Percentiles rank a stretch among this genome's conserved stretches.
Evolutionary conservation across 35 echinoderm and acorn worm genomes (phyloP).

Genomic region (Apostichopus californicus): DNA sequence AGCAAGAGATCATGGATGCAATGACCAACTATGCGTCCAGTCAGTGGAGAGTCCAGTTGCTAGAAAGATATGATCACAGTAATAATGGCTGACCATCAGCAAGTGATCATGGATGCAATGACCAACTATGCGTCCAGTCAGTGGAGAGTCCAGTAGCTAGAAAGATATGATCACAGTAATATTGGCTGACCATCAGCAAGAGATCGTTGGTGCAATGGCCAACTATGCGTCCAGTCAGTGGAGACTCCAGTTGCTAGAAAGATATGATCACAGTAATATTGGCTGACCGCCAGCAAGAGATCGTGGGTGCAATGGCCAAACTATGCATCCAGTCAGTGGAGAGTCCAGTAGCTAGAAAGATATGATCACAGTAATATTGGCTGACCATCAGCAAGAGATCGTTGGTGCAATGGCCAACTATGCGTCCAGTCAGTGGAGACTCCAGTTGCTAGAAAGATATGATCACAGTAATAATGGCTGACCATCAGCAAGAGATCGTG

Average conservation of each 20-base stretch:
- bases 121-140: background rate
- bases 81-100: conserved; percentile 2
- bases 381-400: conserved; percentile 8
- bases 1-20: conserved; percentile 15
- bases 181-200: conserved; percentile 1
- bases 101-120: conserved; percentile 29
- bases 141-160: conserved; percentile 10
- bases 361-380: background rate
- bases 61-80: too few relatives aligned
- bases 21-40: conserved; percentile 6
- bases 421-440: background rate
- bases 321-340: background rate
- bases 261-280: background rate
- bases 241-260: background rate
- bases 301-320: conserved; percentile 34
- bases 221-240: background rate
- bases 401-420: conserved; percentile 15
- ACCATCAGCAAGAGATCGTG: background rate
- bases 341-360: conserved; percentile 9
- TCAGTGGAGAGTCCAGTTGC: conserved; percentile 10
- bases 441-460: background rate
- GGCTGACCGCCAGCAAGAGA: conserved; percentile 16
- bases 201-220: conserved; percentile 33
- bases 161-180: background rate
- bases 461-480: background rate